Percentiles rank a stretch among this genome's conserved stretches.
phyloP scores from a whole-genome alignment of 2,888 invertebrate genomes.

The Trisateles emortualis region DNA sequence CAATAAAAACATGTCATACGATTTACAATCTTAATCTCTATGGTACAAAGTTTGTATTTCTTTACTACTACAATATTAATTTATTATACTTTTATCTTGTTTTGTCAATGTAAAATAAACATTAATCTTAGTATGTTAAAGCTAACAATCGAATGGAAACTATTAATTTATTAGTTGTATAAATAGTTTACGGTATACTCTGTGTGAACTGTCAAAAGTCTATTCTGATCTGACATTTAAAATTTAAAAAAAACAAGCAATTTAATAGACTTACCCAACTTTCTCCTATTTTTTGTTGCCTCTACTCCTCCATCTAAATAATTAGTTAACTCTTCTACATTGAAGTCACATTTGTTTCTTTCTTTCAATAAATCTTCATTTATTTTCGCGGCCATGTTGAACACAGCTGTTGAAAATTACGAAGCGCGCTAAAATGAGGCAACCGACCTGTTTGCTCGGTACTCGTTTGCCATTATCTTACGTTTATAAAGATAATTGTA shows the following conservation, averaged over 20 bases:
- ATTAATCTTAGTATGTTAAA: neutral
- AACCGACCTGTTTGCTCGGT: neutral
- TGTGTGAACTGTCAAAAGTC: too few species aligned
- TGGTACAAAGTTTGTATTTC: neutral
- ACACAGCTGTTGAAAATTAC: neutral
- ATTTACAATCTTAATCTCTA: neutral
- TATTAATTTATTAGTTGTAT: too few species aligned
- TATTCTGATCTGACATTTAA: neutral
- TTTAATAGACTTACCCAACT: constrained; percentile 56
- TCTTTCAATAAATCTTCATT: constrained; percentile 91
- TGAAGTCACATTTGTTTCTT: constrained; percentile 90
- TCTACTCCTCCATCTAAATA: constrained; percentile 91
- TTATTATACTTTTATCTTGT: neutral
- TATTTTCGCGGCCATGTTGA: constrained; percentile 57
- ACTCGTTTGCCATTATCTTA: neutral
- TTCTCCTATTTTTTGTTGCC: constrained; percentile 88
- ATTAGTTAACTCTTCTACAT: constrained; percentile 91
- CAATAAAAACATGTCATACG: neutral
- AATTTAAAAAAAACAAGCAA: neutral
- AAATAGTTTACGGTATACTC: too few species aligned
- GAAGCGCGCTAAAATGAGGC: neutral
- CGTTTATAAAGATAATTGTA: neutral
- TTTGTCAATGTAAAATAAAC: neutral
- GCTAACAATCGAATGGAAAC: neutral
- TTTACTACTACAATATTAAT: neutral